phyloP scores from a whole-genome alignment of 2,113 vertebrate genomes.

The Spermophilus dauricus region DNA sequence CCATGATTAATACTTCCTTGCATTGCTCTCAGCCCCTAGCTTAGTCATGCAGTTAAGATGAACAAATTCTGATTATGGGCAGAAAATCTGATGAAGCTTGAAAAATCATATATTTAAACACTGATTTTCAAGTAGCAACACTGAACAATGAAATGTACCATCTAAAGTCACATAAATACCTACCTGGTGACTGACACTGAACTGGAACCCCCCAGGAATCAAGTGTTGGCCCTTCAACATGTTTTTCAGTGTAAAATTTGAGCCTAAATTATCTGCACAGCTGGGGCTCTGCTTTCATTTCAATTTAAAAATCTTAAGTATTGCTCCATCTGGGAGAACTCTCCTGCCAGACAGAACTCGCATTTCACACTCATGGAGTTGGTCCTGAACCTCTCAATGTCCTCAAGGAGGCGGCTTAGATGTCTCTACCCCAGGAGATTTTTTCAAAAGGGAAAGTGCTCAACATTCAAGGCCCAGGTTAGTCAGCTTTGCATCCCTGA shows the following conservation, averaged over 20 bases:
- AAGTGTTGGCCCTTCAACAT: background rate
- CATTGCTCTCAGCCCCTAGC: background rate
- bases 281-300: background rate
- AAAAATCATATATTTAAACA: background rate
- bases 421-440: background rate
- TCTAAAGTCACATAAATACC: background rate
- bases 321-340: background rate
- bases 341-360: background rate
- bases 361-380: background rate
- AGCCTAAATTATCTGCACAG: too few relatives aligned
- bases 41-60: background rate
- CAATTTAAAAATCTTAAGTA: background rate
- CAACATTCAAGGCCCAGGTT: background rate
- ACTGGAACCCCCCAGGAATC: background rate
- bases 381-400: background rate
- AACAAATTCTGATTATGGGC: background rate
- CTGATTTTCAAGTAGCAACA: conserved; percentile 15
- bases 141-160: background rate
- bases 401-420: background rate
- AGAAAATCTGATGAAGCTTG: background rate
- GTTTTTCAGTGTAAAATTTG: background rate
- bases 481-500: too few relatives aligned
- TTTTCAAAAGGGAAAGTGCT: background rate
- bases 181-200: background rate
- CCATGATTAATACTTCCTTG: background rate